Percentiles rank a stretch among this genome's conserved stretches.
Evolutionary conservation across 2,888 invertebrate genomes (phyloP).

Genomic region (Caenorhabditis becei): DNA sequence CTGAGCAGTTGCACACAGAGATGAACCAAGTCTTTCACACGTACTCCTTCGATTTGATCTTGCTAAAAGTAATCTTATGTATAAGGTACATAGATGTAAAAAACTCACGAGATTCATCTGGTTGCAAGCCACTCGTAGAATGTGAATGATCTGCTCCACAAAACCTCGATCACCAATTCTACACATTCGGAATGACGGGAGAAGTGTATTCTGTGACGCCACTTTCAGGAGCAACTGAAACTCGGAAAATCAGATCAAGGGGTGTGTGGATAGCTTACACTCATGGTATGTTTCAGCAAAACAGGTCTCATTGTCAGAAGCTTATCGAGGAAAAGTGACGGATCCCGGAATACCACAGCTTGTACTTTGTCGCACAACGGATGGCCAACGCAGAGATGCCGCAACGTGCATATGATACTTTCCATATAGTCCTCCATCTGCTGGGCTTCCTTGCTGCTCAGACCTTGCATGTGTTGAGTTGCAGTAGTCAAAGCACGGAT

Average conservation of each 20-base stretch:
- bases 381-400: conserved; percentile 71
- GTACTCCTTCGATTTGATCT: conserved; percentile 66
- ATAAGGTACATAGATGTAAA: not conserved
- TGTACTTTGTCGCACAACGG: conserved; percentile 66
- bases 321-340: conserved; percentile 69
- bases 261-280: conserved; percentile 53
- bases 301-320: conserved; percentile 72
- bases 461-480: conserved; percentile 25
- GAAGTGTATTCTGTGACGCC: conserved; percentile 60
- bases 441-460: conserved; percentile 55
- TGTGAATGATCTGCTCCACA: conserved; percentile 65
- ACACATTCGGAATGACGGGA: conserved; percentile 61
- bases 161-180: conserved; percentile 51
- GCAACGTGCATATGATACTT: conserved; percentile 68
- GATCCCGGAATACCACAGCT: conserved; percentile 50
- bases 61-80: conserved; percentile 55
- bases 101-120: conserved; percentile 55
- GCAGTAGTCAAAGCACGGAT: conserved; percentile 67
- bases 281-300: conserved; percentile 73
- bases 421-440: conserved; percentile 68
- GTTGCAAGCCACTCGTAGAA: conserved; percentile 66
- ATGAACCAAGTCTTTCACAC: conserved; percentile 65
- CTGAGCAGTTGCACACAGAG: conserved; percentile 48
- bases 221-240: conserved; percentile 65
- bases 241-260: not conserved